Evolutionary conservation across 1,140 invertebrate species (phyloP), one percentile per base, ranked within the genome.

Genomic region (Cyrtorhinus lividipennis): DNA sequence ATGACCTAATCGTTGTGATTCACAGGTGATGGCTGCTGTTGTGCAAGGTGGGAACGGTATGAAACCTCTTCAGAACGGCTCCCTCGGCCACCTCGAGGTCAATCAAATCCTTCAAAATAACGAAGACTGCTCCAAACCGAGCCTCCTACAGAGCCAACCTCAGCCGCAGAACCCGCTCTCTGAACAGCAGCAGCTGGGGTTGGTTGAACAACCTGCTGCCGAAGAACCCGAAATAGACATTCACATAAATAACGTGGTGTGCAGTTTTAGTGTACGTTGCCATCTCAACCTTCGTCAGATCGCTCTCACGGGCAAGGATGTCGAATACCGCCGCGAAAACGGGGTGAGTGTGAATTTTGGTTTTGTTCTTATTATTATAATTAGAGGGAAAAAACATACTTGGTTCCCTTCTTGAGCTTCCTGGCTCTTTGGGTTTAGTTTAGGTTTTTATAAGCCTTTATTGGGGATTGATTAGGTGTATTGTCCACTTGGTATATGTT

Each of bases 181-280:
- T 25, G 2, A 23, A 10, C 57, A 24, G 24, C 57, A 59, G 24
- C 57, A 59, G 24, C 15, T 10, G 23, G 18, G 5, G n/a, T 5
- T 30, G 3, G 26, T 23, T 26, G 59, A 26, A n/a, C 10, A 61
- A 24, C 53, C 10, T 45, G 5, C 8, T 10, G 38, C 8, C 12
- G 64, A 65, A 45, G 64, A 68, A 66, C 68, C 68, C n/a, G 68
- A 68, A 75, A 83, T 95, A 72, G 91, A 95, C 73, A 95, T 98
- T 71, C 85, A 90, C 70, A 95, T 99, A 73, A 97, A 92, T 77
- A 99, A 99, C 83, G 95, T 99, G 68, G 94, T 99, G 65, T 96
- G 93, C 75, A 95, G 88, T 76, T 99, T 98, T 79, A 94, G 86
- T 79, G 90, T 98, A 61, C 82, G 92, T 70, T 98, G 95, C 76